These are phyloP conservation scores for Diachasmimorpha longicaudata DNA, from an alignment of 1,140 invertebrate genomes.

Conservation along the genomic window DNA sequence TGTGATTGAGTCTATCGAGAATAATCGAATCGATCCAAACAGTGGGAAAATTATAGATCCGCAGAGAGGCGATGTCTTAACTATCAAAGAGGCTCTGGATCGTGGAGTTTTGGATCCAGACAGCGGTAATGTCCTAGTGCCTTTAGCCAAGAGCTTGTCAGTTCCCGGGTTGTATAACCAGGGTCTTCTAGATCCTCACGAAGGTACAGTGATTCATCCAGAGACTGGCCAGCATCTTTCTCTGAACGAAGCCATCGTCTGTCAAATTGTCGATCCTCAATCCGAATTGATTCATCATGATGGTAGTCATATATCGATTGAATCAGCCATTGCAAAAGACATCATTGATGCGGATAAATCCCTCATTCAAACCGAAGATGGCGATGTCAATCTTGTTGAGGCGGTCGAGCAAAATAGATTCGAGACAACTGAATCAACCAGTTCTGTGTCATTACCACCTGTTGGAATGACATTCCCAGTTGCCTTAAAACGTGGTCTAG, in stretches of 20 bases:
- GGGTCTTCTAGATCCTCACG: conserved; percentile 80
- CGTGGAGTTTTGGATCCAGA: conserved; percentile 83
- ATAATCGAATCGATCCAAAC: conserved; percentile 76
- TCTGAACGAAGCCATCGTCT: conserved; percentile 82
- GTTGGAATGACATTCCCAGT: conserved; percentile 81
- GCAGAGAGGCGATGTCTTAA: conserved; percentile 77
- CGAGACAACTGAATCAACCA: conserved; percentile 55
- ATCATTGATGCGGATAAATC: conserved; percentile 78
- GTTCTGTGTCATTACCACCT: conserved; percentile 61
- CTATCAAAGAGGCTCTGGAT: conserved; percentile 83
- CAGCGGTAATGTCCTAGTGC: conserved; percentile 79
- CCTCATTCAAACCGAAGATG: conserved; percentile 70
- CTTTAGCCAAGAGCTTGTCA: conserved; percentile 80
- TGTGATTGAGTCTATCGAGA: conserved; percentile 79
- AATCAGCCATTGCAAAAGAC: conserved; percentile 78
- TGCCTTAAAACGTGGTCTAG: conserved; percentile 78
- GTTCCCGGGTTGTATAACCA: conserved; percentile 82
- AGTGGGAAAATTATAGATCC: conserved; percentile 84
- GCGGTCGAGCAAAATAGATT: conserved; percentile 74
- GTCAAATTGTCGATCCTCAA: conserved; percentile 83
- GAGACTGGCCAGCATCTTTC: conserved; percentile 80
- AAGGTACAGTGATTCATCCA: conserved; percentile 87
- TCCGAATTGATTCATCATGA: conserved; percentile 66
- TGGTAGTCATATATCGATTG: conserved; percentile 72
- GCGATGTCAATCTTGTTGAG: conserved; percentile 72